A percentile compares a stretch with the other conserved stretches of the same genome.
Evolutionary conservation across 2,888 invertebrate genomes (phyloP).

Genomic region (Phrixothrix hirtus): DNA sequence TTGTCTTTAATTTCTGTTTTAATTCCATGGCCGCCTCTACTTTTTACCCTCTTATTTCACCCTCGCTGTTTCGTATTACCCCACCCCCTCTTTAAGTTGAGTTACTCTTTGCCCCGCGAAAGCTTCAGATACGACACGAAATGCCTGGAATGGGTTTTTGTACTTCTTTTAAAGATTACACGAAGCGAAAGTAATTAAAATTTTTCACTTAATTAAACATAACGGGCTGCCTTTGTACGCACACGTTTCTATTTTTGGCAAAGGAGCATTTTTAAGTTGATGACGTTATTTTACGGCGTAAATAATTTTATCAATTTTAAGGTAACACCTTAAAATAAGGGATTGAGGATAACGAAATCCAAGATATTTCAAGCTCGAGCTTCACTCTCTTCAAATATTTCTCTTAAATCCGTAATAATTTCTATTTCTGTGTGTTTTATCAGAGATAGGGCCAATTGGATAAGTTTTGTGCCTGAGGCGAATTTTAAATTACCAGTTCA

Average conservation of each 20-base stretch:
- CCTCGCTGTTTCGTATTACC: conserved; percentile 43
- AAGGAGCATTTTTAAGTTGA: neutral
- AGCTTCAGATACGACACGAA: conserved; percentile 17
- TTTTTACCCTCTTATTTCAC: conserved; percentile 58
- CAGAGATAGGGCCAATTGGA: conserved; percentile 56
- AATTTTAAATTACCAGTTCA: conserved; percentile 56
- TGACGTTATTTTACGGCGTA: too few species aligned
- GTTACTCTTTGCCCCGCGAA: conserved; percentile 25
- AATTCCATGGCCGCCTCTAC: conserved; percentile 56
- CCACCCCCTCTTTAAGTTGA: conserved; percentile 32
- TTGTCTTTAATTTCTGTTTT: conserved; percentile 57
- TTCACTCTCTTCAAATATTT: conserved; percentile 36
- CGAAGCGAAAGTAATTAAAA: neutral
- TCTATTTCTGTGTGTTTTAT: conserved; percentile 54
- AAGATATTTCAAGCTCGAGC: conserved; percentile 23
- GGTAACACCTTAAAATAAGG: conserved; percentile 14
- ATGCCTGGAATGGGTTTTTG: neutral
- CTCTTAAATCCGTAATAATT: conserved; percentile 52
- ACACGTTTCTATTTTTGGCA: too few species aligned
- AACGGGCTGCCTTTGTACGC: too few species aligned
- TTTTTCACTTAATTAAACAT: conserved; percentile 4
- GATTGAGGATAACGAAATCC: conserved; percentile 21
- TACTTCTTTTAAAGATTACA: neutral
- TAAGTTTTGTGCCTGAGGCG: conserved; percentile 55
- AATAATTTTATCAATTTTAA: conserved; percentile 19